phyloP scores from a whole-genome alignment of 2,888 invertebrate genomes.

The Scaeva pyrastri region DNA sequence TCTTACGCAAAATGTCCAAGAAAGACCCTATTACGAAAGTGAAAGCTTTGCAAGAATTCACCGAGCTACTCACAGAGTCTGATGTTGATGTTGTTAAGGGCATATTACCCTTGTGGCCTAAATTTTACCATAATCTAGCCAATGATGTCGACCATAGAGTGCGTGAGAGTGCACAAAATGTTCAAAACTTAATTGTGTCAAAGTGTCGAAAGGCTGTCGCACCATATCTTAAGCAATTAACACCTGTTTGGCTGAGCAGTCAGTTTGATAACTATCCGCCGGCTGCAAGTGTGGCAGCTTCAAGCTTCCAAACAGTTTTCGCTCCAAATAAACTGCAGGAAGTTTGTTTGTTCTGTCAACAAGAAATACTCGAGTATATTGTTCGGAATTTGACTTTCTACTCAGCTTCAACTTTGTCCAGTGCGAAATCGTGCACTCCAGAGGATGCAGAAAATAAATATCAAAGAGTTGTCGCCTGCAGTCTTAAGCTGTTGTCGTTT shows the following conservation, averaged over 20 bases:
- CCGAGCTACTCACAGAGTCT: conserved; percentile 87
- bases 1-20: conserved; percentile 94
- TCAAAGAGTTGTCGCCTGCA: conserved; percentile 87
- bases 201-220: conserved; percentile 91
- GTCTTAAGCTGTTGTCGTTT: conserved; percentile 87
- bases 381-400: conserved; percentile 88
- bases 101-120: conserved; percentile 92
- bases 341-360: conserved; percentile 92
- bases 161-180: conserved; percentile 90
- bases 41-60: conserved; percentile 92
- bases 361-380: conserved; percentile 91
- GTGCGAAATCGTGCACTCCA: conserved; percentile 85
- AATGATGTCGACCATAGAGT: conserved; percentile 93
- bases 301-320: conserved; percentile 90
- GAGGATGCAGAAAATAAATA: conserved; percentile 90
- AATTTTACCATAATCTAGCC: conserved; percentile 90
- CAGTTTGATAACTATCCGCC: conserved; percentile 94
- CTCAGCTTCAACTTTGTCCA: conserved; percentile 85
- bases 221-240: conserved; percentile 90
- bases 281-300: conserved; percentile 89
- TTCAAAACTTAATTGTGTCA: conserved; percentile 88
- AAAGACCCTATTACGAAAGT: conserved; percentile 95
- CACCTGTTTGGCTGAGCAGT: conserved; percentile 93
- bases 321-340: conserved; percentile 90
- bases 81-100: conserved; percentile 88